A percentile compares a stretch with the other conserved stretches of the same genome.
Evolutionary conservation across 2,888 invertebrate genomes (phyloP).

Genomic region (Cheilosia grossa): DNA sequence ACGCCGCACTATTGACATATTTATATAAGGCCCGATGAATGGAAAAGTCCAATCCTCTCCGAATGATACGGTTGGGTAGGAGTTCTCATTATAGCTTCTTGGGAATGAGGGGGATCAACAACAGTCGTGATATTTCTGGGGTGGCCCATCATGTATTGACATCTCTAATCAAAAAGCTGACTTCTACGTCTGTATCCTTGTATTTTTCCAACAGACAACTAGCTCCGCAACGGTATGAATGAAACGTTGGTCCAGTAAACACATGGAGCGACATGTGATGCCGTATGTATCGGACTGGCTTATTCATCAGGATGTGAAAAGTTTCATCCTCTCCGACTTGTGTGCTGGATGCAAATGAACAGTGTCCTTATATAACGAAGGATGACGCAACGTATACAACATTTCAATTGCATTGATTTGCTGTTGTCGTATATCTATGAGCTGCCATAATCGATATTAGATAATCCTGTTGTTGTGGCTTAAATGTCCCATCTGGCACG

Average conservation of each 20-base stretch:
- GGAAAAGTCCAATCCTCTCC: not conserved
- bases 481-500: not conserved
- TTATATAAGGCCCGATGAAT: conserved; percentile 1
- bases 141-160: conserved; percentile 45
- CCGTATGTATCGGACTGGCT: conserved; percentile 1
- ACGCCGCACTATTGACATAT: not conserved
- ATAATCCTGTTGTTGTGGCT: conserved; percentile 15
- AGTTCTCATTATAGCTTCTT: not conserved
- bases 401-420: conserved; percentile 34
- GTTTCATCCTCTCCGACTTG: not conserved
- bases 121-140: conserved; percentile 8
- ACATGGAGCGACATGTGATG: not conserved
- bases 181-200: conserved; percentile 17
- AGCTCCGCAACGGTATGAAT: conserved; percentile 1
- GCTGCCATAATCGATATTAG: not conserved
- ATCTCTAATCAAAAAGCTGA: conserved; percentile 53
- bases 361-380: not conserved
- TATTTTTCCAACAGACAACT: not conserved
- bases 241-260: not conserved
- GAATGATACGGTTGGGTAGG: not conserved
- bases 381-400: not conserved
- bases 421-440: not conserved
- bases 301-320: conserved; percentile 43
- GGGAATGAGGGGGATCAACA: conserved; percentile 3
- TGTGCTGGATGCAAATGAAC: not conserved